Base-by-base conservation (phyloP, 2,888 invertebrate genomes). In the Epirrhoe alternata region DNA sequence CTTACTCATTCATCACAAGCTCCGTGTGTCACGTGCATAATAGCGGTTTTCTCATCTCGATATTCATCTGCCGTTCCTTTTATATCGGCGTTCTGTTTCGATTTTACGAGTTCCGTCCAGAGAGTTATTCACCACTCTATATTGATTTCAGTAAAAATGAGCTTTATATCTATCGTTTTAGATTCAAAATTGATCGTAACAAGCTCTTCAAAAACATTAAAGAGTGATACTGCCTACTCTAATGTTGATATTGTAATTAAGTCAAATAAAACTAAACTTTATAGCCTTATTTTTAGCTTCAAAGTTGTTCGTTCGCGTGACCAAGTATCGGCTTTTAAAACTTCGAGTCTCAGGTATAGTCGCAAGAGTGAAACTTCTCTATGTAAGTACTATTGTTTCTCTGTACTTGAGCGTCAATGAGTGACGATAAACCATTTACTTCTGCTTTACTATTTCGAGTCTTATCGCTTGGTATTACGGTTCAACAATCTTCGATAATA, bases 41-140 rank as follows among this genome's bases (percentile, higher is more conserved):
- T 84, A 82, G 86, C 84, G 86, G 86, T 86, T 87, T 85, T 85
- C 86, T 86, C 89, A 88, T 90, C 86, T 82, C 85, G 85, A 89
- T 88, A 89, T 90, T 89, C 89, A 89, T 89, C 88, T 86, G 82
- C 82, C 82, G 78, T 82, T 85, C 83, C 84, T 88, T 90, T 89
- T 88, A 88, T 85, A 87, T 85, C 83, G 82, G 79, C 82, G 81
- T 78, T 86, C 86, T 86, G 88, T 89, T 89, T 88, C 88, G 87
- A 87, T 88, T 90, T 90, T 89, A 90, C 89, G 87, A 89, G 85
- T 80, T 80, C 81, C 81, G 84, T 82, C 83, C 86, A 80, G 80
- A 79, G 72, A 72, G 71, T 66, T 60, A 2, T 31, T 35, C 57
- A 61, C 53, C 55, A 62, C 61, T 50, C 30, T 47, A 14, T 10